Evolutionary conservation across 2,888 invertebrate species (phyloP).

Genomic region (Drepanosiphum platanoidis): DNA sequence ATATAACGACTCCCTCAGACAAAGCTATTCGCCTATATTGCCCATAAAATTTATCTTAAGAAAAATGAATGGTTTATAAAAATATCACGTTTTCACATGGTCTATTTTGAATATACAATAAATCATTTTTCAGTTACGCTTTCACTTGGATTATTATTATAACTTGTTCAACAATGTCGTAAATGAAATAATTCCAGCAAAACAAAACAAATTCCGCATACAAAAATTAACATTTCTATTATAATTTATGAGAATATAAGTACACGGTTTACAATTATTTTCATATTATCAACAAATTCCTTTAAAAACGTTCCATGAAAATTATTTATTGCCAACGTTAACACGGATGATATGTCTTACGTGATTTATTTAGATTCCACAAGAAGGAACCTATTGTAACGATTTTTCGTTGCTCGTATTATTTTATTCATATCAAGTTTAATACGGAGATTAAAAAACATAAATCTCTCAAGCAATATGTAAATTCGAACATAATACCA

Average conservation of each 20-base stretch:
- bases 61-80: too few species aligned
- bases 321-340: background rate
- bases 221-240: background rate
- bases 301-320: background rate
- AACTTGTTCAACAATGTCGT: background rate
- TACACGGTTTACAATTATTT: background rate
- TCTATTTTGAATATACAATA: background rate
- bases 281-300: background rate
- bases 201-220: background rate
- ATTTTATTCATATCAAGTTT: background rate
- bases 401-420: background rate
- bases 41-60: too few species aligned
- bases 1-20: too few species aligned
- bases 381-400: background rate
- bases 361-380: background rate
- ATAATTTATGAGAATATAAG: background rate
- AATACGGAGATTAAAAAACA: background rate
- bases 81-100: background rate
- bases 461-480: conserved; percentile 1
- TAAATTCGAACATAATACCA: conserved; percentile 7
- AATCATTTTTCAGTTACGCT: background rate
- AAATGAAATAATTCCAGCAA: background rate
- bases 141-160: too few species aligned
- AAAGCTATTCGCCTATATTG: too few species aligned
- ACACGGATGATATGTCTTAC: background rate